Percentiles rank a stretch among this genome's conserved stretches.
phyloP scores from a whole-genome alignment of 1,140 invertebrate genomes.

The Aphis craccivora region DNA sequence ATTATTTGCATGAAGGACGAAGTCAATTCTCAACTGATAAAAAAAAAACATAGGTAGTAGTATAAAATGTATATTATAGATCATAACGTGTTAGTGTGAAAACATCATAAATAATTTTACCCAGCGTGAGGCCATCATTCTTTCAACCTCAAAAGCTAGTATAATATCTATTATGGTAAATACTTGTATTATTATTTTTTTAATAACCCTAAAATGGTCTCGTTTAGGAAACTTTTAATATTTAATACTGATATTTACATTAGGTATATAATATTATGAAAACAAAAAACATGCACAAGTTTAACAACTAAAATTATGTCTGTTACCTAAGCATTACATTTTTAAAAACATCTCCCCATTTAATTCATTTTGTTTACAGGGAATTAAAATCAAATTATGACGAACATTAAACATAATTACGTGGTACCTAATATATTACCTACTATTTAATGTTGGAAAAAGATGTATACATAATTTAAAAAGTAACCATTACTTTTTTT shows the following conservation, averaged over 20 bases:
- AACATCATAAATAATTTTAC: too few species aligned
- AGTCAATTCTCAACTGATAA: too few species aligned
- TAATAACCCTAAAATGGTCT: neutral
- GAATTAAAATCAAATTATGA: neutral
- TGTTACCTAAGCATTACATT: neutral
- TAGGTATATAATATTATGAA: neutral
- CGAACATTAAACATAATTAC: neutral
- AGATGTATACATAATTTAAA: neutral
- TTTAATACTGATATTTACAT: neutral
- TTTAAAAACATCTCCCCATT: neutral
- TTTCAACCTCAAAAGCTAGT: too few species aligned
- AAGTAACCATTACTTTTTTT: neutral
- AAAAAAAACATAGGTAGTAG: too few species aligned
- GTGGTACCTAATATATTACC: neutral
- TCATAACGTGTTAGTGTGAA: too few species aligned
- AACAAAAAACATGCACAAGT: neutral
- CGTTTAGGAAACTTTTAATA: neutral
- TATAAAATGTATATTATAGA: too few species aligned
- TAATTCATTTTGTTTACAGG: neutral
- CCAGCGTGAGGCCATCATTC: too few species aligned
- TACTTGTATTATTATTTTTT: neutral
- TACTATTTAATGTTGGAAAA: neutral
- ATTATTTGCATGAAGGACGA: too few species aligned
- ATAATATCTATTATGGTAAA: too few species aligned
- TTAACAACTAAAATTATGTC: neutral